Percentiles rank a stretch among this genome's conserved stretches.
Evolutionary conservation across 1,140 invertebrate species (phyloP).

Genomic region (Zaprionus africanus): DNA sequence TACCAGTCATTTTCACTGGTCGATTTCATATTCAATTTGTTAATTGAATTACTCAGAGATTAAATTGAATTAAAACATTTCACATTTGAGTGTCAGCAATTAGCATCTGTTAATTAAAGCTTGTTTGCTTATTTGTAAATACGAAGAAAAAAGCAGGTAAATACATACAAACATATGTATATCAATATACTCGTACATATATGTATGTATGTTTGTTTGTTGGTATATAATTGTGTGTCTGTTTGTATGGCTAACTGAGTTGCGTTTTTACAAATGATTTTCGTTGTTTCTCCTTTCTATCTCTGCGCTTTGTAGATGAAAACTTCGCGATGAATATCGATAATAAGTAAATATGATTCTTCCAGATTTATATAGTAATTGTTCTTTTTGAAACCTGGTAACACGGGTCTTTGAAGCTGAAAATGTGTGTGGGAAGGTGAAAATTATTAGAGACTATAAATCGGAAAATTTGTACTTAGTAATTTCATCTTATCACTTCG

Average conservation of each 20-base stretch:
- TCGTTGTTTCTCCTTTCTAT: not conserved
- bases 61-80: constrained; percentile 1
- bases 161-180: too few relatives aligned
- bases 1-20: not conserved
- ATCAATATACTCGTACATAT: too few relatives aligned
- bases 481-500: too few relatives aligned
- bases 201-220: not conserved
- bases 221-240: not conserved
- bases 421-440: too few relatives aligned
- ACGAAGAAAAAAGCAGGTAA: not conserved
- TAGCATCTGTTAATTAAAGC: not conserved
- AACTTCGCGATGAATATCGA: not conserved
- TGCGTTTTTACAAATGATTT: not conserved
- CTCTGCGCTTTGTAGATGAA: not conserved
- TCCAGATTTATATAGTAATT: not conserved
- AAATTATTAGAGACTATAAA: too few relatives aligned
- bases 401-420: too few relatives aligned
- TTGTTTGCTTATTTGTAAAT: not conserved
- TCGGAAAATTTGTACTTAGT: too few relatives aligned
- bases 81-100: not conserved
- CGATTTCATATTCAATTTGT: constrained; percentile 2
- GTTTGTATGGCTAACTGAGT: not conserved
- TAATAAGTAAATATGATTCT: not conserved
- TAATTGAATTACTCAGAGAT: not conserved
- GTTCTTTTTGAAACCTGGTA: not conserved